These are phyloP conservation scores for Ennomos fuscantarius DNA, from an alignment of 2,888 invertebrate genomes.

Conservation along the genomic window DNA sequence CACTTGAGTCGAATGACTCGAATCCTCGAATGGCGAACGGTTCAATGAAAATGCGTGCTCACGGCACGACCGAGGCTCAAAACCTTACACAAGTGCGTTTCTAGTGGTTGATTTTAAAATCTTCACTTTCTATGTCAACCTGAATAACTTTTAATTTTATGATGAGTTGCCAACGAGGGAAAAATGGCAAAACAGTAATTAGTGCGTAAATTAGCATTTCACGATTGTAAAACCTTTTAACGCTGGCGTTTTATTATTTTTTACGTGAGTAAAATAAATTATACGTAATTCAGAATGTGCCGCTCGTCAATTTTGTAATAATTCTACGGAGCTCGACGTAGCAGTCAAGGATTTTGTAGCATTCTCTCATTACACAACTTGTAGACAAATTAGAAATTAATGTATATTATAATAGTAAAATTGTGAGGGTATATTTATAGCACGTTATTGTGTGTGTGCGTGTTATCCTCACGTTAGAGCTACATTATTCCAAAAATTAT, in stretches of 20 bases:
- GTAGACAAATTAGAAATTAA: too few relatives aligned
- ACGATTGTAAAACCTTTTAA: not conserved
- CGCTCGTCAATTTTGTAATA: too few relatives aligned
- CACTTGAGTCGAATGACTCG: constrained; percentile 20
- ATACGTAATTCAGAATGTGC: too few relatives aligned
- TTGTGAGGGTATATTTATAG: too few relatives aligned
- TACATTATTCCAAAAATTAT: too few relatives aligned
- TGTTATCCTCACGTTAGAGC: too few relatives aligned
- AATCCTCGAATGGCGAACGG: constrained; percentile 43
- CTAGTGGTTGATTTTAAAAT: constrained; percentile 42
- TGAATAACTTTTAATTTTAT: constrained; percentile 11
- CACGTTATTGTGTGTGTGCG: too few relatives aligned
- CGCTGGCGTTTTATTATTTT: not conserved
- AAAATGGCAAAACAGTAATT: constrained; percentile 1
- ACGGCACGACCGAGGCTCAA: constrained; percentile 39
- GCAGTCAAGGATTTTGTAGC: too few relatives aligned
- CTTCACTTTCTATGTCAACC: constrained; percentile 19
- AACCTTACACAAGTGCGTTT: constrained; percentile 45
- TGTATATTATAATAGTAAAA: too few relatives aligned
- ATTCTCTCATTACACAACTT: too few relatives aligned
- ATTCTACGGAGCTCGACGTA: too few relatives aligned
- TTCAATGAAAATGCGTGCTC: constrained; percentile 51
- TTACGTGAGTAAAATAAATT: not conserved
- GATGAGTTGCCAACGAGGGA: not conserved
- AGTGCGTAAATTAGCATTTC: not conserved